Base-by-base conservation (phyloP, 2,113 vertebrate genomes). In the Stercorarius parasiticus region DNA sequence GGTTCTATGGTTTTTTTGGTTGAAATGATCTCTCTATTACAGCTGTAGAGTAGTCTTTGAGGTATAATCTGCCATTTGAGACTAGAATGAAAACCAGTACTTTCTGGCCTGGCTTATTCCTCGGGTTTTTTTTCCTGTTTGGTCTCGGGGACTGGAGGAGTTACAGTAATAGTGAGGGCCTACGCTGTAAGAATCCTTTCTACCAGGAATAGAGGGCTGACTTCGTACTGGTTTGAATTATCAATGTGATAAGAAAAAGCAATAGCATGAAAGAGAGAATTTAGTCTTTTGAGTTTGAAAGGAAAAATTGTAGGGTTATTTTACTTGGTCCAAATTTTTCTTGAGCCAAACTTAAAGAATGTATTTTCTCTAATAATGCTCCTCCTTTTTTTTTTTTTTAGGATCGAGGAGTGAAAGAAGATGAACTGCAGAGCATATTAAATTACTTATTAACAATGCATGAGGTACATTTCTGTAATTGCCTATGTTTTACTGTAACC, bases 401-500 rank as follows among this genome's bases (percentile, higher is more conserved):
- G 99, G 99, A 99, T 97, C 98, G 98, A 97, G 99, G 99, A n/a
- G 99, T 99, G 86, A 99, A 99, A 96, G 99, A 99, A 97, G 99
- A 99, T 95, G 99, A 99, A 97, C 98, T 99, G 52, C 99, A 99
- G 97, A 99, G 99, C 97, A 99, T 99, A 98, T 97, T 99, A 93
- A 99, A 99, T 98, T 99, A 99, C 95, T 97, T 99, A 93, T 95
- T 99, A 97, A 99, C 99, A 91, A 99, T 99, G 99, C 99, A 99
- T 58, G 99, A 99, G 99, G 99, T 99, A 98, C 91, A 95, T 86
- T 81, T 94, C 42, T 55, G 20, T 82, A 93, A 65, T 97, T 97
- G 74, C 34, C 65, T 94, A 20, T 49, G 47, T 96, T 96, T 94
- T 79, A 71, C 85, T 93, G 11, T 82, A 86, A 82, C 25, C 62